phyloP scores from a whole-genome alignment of 2,888 invertebrate genomes.

The Geotrupes spiniger region DNA sequence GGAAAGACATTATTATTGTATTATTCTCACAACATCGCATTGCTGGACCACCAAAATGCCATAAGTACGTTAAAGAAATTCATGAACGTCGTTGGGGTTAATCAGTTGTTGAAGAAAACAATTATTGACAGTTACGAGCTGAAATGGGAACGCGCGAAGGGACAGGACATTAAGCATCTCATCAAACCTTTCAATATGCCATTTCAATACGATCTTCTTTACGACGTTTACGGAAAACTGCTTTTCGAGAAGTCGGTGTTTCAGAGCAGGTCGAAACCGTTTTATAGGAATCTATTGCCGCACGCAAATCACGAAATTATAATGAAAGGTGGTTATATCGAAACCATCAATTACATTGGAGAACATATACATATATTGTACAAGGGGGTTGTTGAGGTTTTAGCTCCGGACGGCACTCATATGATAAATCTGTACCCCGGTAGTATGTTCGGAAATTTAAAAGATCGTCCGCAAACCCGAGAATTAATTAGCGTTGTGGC shows the following conservation, averaged over 20 bases:
- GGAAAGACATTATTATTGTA: too few species aligned
- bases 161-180: slow-evolving; percentile 10
- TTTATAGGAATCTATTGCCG: slow-evolving; percentile 21
- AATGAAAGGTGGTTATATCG: slow-evolving; percentile 24
- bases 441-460: slow-evolving; percentile 30
- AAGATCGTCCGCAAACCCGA: slow-evolving; percentile 15
- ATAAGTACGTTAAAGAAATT: slow-evolving; percentile 11
- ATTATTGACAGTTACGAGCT: slow-evolving; percentile 19
- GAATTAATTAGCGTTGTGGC: slow-evolving; percentile 24
- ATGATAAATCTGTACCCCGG: slow-evolving; percentile 22
- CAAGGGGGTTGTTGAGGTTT: slow-evolving; percentile 26
- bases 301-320: slow-evolving; percentile 19
- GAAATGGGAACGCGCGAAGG: slow-evolving; percentile 17
- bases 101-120: slow-evolving; percentile 11
- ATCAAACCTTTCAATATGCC: slow-evolving; percentile 12
- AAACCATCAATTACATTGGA: slow-evolving; percentile 27
- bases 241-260: slow-evolving; percentile 16
- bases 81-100: slow-evolving; percentile 11
- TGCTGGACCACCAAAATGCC: slow-evolving; percentile 16
- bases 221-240: slow-evolving; percentile 19
- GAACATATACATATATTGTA: slow-evolving; percentile 24
- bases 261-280: slow-evolving; percentile 7
- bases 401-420: slow-evolving; percentile 27
- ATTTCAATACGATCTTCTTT: slow-evolving; percentile 23
- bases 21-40: not conserved